Percentiles rank a stretch among this genome's conserved stretches.
These are phyloP conservation scores for Chroicocephalus ridibundus DNA, from an alignment of 2,113 vertebrate genomes.

Conservation along the genomic window DNA sequence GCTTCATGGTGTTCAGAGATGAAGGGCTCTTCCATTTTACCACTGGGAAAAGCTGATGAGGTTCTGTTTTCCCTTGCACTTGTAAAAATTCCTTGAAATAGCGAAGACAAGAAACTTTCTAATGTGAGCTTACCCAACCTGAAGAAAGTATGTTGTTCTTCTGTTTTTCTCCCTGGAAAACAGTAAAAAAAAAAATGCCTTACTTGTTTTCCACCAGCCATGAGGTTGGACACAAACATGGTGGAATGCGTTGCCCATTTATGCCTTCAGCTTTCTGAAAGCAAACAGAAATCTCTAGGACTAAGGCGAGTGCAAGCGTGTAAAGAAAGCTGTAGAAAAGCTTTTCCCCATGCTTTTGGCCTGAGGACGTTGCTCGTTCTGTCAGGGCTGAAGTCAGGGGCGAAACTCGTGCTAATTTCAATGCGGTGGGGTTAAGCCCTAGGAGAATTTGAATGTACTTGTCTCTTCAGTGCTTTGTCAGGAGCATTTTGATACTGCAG, in stretches of 20 bases:
- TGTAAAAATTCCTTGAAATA: neutral
- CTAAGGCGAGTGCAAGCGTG: neutral
- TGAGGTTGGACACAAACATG: neutral
- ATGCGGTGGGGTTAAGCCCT: neutral
- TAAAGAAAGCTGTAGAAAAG: slow-evolving; percentile 15
- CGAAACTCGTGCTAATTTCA: slow-evolving; percentile 25
- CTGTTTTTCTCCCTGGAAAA: neutral
- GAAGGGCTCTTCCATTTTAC: neutral
- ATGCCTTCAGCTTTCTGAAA: neutral
- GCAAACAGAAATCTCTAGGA: neutral
- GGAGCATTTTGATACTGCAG: neutral
- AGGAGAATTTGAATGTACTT: slow-evolving; percentile 12
- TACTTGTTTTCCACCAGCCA: neutral
- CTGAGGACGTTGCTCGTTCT: neutral
- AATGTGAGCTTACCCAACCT: neutral
- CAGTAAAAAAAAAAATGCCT: fast-evolving
- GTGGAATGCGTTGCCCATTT: fast-evolving
- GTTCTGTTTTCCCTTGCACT: neutral
- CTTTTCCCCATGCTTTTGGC: neutral
- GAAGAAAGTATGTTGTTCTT: neutral
- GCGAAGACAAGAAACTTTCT: neutral
- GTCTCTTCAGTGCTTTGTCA: slow-evolving; percentile 23
- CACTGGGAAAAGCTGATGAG: fast-evolving
- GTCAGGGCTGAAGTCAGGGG: slow-evolving; percentile 53
- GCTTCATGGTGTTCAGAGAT: neutral